Evolutionary conservation across 2,797 vertebrate genomes (phyloP).

Genomic region (Pogonophryne albipinna): DNA sequence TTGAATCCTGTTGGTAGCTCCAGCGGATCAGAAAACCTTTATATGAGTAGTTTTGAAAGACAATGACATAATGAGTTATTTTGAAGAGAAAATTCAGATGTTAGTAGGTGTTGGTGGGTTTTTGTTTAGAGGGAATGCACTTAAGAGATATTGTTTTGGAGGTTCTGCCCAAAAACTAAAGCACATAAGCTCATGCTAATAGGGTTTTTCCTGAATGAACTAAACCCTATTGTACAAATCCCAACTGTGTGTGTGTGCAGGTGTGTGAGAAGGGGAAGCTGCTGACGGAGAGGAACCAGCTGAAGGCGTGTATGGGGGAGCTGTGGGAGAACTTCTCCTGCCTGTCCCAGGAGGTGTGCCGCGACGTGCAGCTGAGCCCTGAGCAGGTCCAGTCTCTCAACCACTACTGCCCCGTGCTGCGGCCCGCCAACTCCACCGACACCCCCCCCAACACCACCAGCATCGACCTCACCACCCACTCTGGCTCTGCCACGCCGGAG

Average conservation of each 20-base stretch:
- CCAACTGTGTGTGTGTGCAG: constrained; percentile 72
- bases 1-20: no score
- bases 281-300: constrained; percentile 96
- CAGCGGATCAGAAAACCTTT: no score
- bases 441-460: constrained; percentile 81
- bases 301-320: constrained; percentile 98
- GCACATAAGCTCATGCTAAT: no score
- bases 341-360: constrained; percentile 97
- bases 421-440: constrained; percentile 88
- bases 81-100: no score
- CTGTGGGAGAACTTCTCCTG: constrained; percentile 99
- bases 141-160: no score
- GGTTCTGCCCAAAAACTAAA: no score
- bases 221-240: no score
- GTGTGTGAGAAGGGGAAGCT: constrained; percentile 98
- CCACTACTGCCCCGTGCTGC: constrained; percentile 95
- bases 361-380: constrained; percentile 95
- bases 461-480: constrained; percentile 88
- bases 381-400: constrained; percentile 98
- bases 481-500: constrained; percentile 86
- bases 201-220: no score
- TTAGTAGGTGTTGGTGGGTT: no score
- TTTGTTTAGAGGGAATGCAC: no score
- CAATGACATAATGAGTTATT: no score
- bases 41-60: no score